Percentiles rank a stretch among this genome's conserved stretches.
phyloP scores from a whole-genome alignment of 2,113 vertebrate species.

The Nannobrachium achirus region DNA sequence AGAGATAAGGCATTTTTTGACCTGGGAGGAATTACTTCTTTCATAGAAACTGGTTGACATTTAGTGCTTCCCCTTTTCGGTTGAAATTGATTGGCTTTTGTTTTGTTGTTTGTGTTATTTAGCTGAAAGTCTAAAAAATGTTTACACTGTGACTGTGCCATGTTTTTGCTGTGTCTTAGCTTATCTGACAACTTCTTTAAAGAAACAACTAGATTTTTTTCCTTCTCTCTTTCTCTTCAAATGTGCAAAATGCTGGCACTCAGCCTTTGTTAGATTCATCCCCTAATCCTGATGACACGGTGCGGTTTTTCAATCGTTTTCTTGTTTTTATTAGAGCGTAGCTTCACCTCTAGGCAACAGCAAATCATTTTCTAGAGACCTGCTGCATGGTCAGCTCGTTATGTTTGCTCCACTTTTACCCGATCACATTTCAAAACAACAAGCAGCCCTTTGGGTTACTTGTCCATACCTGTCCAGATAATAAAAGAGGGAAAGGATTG shows the following conservation, averaged over 20 bases:
- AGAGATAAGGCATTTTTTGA: constrained; percentile 24
- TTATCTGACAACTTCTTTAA: background rate
- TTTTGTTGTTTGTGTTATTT: background rate
- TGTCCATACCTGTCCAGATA: constrained; percentile 75
- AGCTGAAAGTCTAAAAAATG: background rate
- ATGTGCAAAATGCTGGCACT: background rate
- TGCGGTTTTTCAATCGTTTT: constrained; percentile 1
- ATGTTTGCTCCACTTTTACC: constrained; percentile 51
- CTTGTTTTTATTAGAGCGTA: constrained; percentile 17
- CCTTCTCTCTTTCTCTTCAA: background rate
- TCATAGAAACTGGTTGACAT: background rate
- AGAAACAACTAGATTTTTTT: background rate
- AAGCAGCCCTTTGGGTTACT: constrained; percentile 48
- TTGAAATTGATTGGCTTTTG: background rate
- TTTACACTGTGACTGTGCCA: too few relatives aligned
- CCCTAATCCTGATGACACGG: constrained; percentile 13
- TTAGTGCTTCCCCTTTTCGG: constrained; percentile 1
- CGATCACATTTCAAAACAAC: constrained; percentile 79
- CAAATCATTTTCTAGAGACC: constrained; percentile 9
- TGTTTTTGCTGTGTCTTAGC: background rate
- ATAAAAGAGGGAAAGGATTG: constrained; percentile 56
- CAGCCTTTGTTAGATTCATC: background rate
- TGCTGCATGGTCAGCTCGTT: constrained; percentile 59
- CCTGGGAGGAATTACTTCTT: constrained; percentile 10
- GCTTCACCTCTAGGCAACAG: constrained; percentile 17